Percentiles rank a stretch among this genome's conserved stretches.
These are phyloP conservation scores for Oncorhynchus tshawytscha DNA, from an alignment of 2,113 vertebrate genomes.

Conservation along the genomic window DNA sequence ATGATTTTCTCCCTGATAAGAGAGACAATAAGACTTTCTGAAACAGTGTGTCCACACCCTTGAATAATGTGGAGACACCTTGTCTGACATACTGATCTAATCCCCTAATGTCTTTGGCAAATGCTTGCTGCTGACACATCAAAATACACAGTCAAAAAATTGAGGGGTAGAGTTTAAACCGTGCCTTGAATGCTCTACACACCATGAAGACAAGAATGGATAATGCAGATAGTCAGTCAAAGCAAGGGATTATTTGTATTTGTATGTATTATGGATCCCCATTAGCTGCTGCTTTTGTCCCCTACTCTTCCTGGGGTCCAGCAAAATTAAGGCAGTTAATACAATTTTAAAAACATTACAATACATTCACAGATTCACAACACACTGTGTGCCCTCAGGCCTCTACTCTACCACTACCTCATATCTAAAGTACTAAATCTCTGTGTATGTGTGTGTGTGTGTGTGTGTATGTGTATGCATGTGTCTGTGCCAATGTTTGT, in stretches of 20 bases:
- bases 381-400: too few relatives aligned
- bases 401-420: too few relatives aligned
- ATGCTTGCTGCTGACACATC: slow-evolving; percentile 27
- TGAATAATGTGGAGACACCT: slow-evolving; percentile 15
- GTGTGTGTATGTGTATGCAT: too few relatives aligned
- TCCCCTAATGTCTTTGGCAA: slow-evolving; percentile 25
- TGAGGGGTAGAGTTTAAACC: not conserved
- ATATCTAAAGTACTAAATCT: too few relatives aligned
- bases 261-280: too few relatives aligned
- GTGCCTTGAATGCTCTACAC: not conserved
- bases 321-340: too few relatives aligned
- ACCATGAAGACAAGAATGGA: not conserved
- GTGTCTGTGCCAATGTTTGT: too few relatives aligned
- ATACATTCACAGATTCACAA: too few relatives aligned
- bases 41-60: slow-evolving; percentile 16
- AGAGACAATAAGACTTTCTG: not conserved
- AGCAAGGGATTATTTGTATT: not conserved
- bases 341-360: too few relatives aligned
- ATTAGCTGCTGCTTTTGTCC: too few relatives aligned
- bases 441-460: too few relatives aligned
- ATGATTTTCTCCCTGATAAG: not conserved
- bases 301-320: too few relatives aligned
- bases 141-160: not conserved
- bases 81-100: slow-evolving; percentile 22
- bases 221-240: not conserved